Percentiles rank a stretch among this genome's conserved stretches.
Conservation (phyloP, 2,113 vertebrate genomes). For the Peromyscus leucopus region DNA sequence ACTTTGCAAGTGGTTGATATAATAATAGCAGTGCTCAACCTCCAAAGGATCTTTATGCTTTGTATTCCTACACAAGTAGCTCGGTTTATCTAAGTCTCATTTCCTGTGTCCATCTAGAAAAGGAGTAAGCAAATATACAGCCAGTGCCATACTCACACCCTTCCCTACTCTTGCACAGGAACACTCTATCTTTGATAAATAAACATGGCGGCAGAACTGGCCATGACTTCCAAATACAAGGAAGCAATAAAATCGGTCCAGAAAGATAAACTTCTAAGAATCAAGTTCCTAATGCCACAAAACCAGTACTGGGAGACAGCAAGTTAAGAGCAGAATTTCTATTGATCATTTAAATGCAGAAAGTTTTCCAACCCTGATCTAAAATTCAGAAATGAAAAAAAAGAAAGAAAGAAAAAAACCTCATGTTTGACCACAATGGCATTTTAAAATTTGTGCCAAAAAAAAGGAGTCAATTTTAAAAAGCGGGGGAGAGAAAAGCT, state of each 20-base stretch:
- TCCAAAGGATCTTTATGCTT: background rate
- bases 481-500: background rate
- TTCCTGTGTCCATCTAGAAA: background rate
- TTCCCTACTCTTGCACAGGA: background rate
- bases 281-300: background rate
- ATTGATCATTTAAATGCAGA: background rate
- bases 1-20: background rate
- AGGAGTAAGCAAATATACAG: background rate
- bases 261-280: constrained; percentile 4
- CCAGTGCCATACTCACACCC: background rate
- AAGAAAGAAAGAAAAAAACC: no score
- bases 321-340: background rate
- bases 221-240: background rate
- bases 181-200: background rate
- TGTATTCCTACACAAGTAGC: background rate
- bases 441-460: no score
- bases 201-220: background rate
- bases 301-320: background rate
- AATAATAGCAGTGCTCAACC: constrained; percentile 9
- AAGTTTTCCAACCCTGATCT: background rate
- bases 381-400: background rate
- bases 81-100: background rate
- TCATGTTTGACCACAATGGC: no score
- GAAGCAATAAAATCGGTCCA: background rate
- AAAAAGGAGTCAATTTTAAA: background rate